phyloP scores from a whole-genome alignment of 2,888 invertebrate genomes.

The Diabrotica balteata region DNA sequence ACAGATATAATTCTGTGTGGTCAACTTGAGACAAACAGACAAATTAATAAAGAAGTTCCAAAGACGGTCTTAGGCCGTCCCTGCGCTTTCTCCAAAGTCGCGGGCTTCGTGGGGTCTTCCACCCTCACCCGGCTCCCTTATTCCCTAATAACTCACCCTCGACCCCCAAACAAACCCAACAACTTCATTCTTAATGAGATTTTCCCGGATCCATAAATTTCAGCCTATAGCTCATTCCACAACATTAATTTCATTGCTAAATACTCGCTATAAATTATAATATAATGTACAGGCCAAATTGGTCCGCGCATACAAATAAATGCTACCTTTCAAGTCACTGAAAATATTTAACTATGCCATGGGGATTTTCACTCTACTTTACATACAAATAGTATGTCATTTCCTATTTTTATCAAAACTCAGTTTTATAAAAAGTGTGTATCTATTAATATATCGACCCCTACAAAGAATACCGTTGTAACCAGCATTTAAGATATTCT shows the following conservation, averaged over 20 bases:
- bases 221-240: slow-evolving; percentile 62
- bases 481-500: no score
- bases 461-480: no score
- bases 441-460: no score
- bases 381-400: no score
- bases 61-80: not conserved
- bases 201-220: slow-evolving; percentile 63
- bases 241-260: slow-evolving; percentile 63
- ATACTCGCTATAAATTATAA: slow-evolving; percentile 61
- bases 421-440: no score
- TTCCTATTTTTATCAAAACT: no score
- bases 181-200: slow-evolving; percentile 63
- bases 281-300: slow-evolving; percentile 61
- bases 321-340: slow-evolving; percentile 3
- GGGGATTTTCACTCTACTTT: no score
- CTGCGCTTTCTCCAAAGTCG: slow-evolving; percentile 13
- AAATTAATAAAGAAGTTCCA: no score
- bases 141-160: slow-evolving; percentile 31
- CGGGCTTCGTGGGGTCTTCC: slow-evolving; percentile 12
- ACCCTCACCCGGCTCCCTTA: slow-evolving; percentile 30
- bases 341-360: not conserved
- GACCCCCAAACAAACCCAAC: slow-evolving; percentile 57
- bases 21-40: no score
- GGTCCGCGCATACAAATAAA: slow-evolving; percentile 56
- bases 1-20: no score